Conservation (phyloP, 2,797 vertebrate species). For the Varecia variegata region DNA sequence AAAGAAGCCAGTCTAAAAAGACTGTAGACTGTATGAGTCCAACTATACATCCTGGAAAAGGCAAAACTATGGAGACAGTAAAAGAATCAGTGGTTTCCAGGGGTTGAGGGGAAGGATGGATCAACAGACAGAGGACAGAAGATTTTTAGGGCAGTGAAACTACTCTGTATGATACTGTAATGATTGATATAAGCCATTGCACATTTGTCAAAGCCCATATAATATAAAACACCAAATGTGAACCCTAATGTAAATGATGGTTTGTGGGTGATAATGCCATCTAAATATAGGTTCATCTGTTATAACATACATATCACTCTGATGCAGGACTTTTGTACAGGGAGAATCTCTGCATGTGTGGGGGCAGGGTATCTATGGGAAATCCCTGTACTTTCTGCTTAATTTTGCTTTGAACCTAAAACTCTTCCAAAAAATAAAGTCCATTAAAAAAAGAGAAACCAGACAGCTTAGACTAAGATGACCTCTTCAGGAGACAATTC, state of each 20-base stretch:
- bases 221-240: neutral
- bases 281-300: neutral
- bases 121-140: neutral
- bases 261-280: neutral
- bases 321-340: neutral
- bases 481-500: neutral
- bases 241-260: neutral
- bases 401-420: conserved; percentile 3
- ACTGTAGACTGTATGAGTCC: neutral
- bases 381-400: neutral
- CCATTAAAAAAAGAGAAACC: neutral
- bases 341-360: neutral
- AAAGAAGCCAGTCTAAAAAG: neutral
- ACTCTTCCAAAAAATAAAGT: neutral
- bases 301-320: neutral
- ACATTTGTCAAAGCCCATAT: neutral
- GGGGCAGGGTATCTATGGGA: neutral
- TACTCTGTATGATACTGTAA: neutral
- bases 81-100: neutral
- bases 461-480: neutral
- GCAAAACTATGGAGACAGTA: neutral
- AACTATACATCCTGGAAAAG: neutral
- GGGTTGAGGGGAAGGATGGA: neutral
- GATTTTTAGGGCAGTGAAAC: neutral
- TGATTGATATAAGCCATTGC: neutral